Base-by-base conservation (phyloP, 1,140 invertebrate genomes). In the Hylyphantes graminicola region DNA sequence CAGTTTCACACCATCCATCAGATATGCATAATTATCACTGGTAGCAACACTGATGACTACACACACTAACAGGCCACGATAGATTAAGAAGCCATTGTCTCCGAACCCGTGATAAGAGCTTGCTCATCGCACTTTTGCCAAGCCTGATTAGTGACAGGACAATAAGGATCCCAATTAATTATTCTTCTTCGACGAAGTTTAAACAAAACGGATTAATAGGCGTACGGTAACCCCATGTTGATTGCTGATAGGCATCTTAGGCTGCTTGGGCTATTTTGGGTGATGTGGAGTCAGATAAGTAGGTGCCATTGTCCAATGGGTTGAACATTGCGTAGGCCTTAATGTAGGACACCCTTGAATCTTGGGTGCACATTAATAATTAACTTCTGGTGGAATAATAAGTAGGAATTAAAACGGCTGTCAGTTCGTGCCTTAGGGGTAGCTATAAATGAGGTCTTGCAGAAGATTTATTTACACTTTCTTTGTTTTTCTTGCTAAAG, bases 61-160 rank as follows among this genome's bases (percentile, higher is more conserved):
- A 51, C 54, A 17, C 8, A 70, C 48, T 51, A 53, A 70, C 48
- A 53, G 68, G 68, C 54, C 54, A 70, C 54, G 68, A 70, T 70
- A 17, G 54, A 74, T 74, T 17, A 74, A 3, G 50, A 7, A 15
- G 35, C 53, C 67, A 74, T 74, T 74, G 72, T 74, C 57, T 70
- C 68, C 6, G 9, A 19, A 53, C 15, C n/a, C 50, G 48, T 59
- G 72, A 21, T 61, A 35, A 35, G 57, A 61, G 17, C 72, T 13
- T 57, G 11, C 54, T 21, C 54, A 74, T 57, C 54, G 50, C 68
- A 70, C 68, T 74, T 74, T 65, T 74, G 55, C 54, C 68, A 53
- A 53, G 51, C 68, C 68, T 70, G 54, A 70, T 70, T 70, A 70
- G 51, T 74, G 72, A 74, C 54, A 74, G 72, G 53, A 74, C 72